phyloP scores from a whole-genome alignment of 2,113 vertebrate genomes.

The Tupaia chinensis region DNA sequence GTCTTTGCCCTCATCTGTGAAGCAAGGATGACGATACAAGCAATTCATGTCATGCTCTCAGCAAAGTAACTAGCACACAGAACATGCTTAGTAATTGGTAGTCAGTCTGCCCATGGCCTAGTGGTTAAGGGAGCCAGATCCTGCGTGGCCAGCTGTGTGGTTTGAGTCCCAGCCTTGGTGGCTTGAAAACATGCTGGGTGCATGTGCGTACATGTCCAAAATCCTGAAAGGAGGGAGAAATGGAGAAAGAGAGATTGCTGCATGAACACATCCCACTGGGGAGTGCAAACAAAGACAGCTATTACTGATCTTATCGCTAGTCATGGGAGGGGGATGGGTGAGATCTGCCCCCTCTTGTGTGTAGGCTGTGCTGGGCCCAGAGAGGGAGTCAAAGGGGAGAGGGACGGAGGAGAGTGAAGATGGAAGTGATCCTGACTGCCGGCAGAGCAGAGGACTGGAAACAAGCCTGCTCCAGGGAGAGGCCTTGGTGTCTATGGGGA shows the following conservation, averaged over 20 bases:
- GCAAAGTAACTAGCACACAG: no score
- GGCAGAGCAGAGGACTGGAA: background rate
- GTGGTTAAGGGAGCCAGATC: no score
- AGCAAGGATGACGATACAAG: background rate
- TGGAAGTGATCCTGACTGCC: background rate
- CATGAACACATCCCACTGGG: no score
- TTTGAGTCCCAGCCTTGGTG: no score
- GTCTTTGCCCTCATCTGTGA: background rate
- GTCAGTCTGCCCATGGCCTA: no score
- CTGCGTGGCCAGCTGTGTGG: no score
- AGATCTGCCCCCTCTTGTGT: background rate
- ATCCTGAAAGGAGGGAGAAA: no score
- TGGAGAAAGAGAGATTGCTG: no score
- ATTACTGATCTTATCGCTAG: background rate
- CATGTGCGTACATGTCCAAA: no score
- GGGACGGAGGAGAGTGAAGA: no score
- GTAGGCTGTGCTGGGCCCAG: background rate
- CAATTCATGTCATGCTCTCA: background rate
- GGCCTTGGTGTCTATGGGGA: background rate
- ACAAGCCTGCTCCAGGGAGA: background rate
- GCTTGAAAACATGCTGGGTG: no score
- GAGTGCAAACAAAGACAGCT: no score
- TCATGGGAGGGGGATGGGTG: background rate
- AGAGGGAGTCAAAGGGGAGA: background rate
- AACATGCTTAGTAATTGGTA: background rate